Base-by-base conservation (phyloP, 2,888 invertebrate species). In the Hypena proboscidalis region DNA sequence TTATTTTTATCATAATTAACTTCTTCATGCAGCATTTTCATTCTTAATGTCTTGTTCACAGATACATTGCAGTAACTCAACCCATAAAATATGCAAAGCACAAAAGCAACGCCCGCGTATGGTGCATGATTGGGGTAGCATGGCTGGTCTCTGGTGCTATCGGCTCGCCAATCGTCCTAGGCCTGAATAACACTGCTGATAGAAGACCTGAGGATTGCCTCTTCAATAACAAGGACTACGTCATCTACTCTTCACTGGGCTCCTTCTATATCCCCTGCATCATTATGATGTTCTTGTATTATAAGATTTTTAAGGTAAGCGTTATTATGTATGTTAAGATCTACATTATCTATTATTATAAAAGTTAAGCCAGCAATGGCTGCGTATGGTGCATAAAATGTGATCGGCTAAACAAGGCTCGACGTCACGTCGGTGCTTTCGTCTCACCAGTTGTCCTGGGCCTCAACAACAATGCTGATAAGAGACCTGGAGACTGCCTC, bases 81-180 rank as follows among this genome's bases (percentile, higher is more conserved):
- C 99, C 99, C 71, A 99, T 99, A 80, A 98, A 98, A 89, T 99
- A 99, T 92, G 98, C 99, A 51, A 98, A 98, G 79, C 98, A 99
- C 93, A 98, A 98, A 93, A 99, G 98, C 93, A 97, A 96, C 88
- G 93, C 95, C 33, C 94, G 99, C 52, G 98, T 99, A 36, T 97
- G 97, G 94, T 90, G 97, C 77, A 99, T 98, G 77, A 98, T 99
- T 72, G 95, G 95, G 17, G 92, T 98, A 52, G 98, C 98, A 21
- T 99, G 99, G 99, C 94, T 97, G 67, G 96, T 99, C 77, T 91
- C 90, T 1, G 95, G 96, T 1, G 97, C 97, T 42, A 99, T 99
- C 65, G 99, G 98, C 25, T 96, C 97, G 15, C 99, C 99, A 17
- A 97, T 99, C 65, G 97, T 98, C 33, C 92, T 99, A 61, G 99